A percentile compares a stretch with the other conserved stretches of the same genome.
Evolutionary conservation across 2,888 invertebrate species (phyloP).

Genomic region (Ferdinandea cuprea): DNA sequence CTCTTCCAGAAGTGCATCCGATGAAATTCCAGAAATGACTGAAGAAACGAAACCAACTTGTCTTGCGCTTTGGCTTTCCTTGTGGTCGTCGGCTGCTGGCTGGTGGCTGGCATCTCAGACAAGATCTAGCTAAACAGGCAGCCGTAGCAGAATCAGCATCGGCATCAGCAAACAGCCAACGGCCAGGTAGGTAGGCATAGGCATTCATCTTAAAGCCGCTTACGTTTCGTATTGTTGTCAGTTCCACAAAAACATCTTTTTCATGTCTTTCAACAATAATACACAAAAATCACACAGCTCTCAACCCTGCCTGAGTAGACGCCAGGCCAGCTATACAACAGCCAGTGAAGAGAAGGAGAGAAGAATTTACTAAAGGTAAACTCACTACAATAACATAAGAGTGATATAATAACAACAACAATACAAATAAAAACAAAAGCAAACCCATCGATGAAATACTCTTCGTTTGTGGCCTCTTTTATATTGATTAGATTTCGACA

Average conservation of each 20-base stretch:
- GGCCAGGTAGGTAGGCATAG: slow-evolving; percentile 64
- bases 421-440: slow-evolving; percentile 68
- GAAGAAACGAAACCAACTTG: slow-evolving; percentile 71
- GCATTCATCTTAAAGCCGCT: slow-evolving; percentile 73
- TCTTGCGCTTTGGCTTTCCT: slow-evolving; percentile 73
- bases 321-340: slow-evolving; percentile 11
- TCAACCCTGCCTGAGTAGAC: slow-evolving; percentile 44
- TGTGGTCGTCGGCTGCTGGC: slow-evolving; percentile 47
- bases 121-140: slow-evolving; percentile 73
- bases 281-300: slow-evolving; percentile 50
- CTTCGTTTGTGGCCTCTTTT: slow-evolving; percentile 53
- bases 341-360: slow-evolving; percentile 49
- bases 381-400: slow-evolving; percentile 32
- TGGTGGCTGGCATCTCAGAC: slow-evolving; percentile 47
- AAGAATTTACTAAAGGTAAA: slow-evolving; percentile 60
- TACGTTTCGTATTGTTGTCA: slow-evolving; percentile 74
- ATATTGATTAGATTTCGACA: slow-evolving; percentile 30
- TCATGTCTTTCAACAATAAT: slow-evolving; percentile 70
- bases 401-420: slow-evolving; percentile 65
- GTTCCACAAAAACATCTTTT: slow-evolving; percentile 72
- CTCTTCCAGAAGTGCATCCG: slow-evolving; percentile 73
- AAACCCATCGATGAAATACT: slow-evolving; percentile 55
- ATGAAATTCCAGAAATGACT: slow-evolving; percentile 75
- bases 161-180: slow-evolving; percentile 24
- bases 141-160: slow-evolving; percentile 23